Evolutionary conservation across 2,113 vertebrate species (phyloP), one percentile per base, ranked within the genome.

Genomic region (Trochalopteron elliotii): DNA sequence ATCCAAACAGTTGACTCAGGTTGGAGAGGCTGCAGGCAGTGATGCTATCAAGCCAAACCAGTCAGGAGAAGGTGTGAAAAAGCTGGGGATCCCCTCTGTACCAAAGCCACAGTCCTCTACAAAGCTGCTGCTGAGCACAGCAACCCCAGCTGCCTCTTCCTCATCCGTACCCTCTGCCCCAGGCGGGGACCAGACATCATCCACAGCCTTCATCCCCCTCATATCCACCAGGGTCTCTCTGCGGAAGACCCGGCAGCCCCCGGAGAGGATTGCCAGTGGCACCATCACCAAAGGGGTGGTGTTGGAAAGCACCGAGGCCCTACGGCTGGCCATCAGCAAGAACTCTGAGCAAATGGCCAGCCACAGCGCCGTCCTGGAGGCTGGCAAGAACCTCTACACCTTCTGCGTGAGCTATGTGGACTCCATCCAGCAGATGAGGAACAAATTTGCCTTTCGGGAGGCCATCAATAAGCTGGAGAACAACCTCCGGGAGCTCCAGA

Each of bases 391-490:
- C 98, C 98, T 99, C 84, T 99, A 99, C 82, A 99, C 99, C 18
- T 99, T 98, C 98, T 99, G 99, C 2, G 96, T 98, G 93, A 99
- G 98, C 97, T 99, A 98, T 3, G 99, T 99, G 88, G 99, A 99
- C 97, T 99, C 99, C 96, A 99, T 99, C 95, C 99, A 99, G 97
- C 99, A 99, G 93, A 99, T 99, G 99, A 98, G 99, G 95, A 99
- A 99, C 97, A 99, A 99, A 90, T 99, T 99, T 20, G 98, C 99
- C 44, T 99, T 99, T 94, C 98, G 99, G 2, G 99, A 99, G 97
- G 99, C 99, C 93, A 99, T 99, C 98, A 99, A 99, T 98, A 99
- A 99, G 94, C 98, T 99, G 87, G 99, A 99, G 98, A 98, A 95
- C 70, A 99, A 98, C 94, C 98, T 99, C 35, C 98, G 99, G 2